phyloP scores from a whole-genome alignment of 2,797 vertebrate genomes.

The Salmo trutta region DNA sequence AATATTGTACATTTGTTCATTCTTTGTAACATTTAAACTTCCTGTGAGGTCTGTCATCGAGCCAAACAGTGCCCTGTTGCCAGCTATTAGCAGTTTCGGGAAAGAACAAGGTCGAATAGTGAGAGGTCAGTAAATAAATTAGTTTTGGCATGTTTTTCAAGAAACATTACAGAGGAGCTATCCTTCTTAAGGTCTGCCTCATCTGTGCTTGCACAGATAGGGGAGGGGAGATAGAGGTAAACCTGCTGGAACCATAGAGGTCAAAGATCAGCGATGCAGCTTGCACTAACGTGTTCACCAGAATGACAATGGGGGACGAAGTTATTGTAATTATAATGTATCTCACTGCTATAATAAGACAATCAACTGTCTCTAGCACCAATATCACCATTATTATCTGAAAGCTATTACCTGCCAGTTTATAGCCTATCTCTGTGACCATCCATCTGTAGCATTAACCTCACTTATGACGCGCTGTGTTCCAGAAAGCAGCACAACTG shows the following conservation, averaged over 20 bases:
- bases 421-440: neutral
- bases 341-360: neutral
- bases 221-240: neutral
- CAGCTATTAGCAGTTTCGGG: no score
- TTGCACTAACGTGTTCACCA: neutral
- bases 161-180: neutral
- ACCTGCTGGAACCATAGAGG: neutral
- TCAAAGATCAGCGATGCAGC: neutral
- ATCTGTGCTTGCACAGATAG: neutral
- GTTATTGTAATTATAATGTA: neutral
- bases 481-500: neutral
- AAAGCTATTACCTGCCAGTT: neutral
- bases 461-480: neutral
- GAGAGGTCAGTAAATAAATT: no score
- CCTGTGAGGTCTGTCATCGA: no score
- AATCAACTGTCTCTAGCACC: neutral
- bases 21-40: no score
- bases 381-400: neutral
- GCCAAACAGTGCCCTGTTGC: no score
- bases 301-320: neutral
- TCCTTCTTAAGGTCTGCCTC: constrained; percentile 9
- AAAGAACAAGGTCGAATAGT: neutral
- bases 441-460: neutral
- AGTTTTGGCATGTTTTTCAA: no score
- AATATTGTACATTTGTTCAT: no score